Percentiles rank a stretch among this genome's conserved stretches.
Evolutionary conservation across 2,888 invertebrate genomes (phyloP).

Genomic region (Hymenopus coronatus): DNA sequence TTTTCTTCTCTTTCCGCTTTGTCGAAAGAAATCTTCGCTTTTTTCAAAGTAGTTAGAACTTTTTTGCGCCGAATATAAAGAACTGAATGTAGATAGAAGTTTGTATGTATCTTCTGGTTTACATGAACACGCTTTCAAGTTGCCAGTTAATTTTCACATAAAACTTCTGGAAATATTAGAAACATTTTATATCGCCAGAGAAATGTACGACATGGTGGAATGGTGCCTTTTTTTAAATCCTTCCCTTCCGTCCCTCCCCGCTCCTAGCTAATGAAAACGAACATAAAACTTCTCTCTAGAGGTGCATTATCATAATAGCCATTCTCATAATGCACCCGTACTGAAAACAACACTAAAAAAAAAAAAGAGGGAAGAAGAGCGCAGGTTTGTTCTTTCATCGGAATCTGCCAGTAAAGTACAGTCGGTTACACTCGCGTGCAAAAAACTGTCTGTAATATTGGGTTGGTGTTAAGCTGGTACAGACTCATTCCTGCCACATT

Average conservation of each 20-base stretch:
- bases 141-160: neutral
- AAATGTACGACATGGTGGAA: neutral
- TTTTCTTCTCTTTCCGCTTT: too few species aligned
- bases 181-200: neutral
- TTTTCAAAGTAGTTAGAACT: too few species aligned
- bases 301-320: neutral
- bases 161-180: neutral
- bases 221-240: neutral
- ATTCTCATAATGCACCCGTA: neutral
- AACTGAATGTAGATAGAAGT: neutral
- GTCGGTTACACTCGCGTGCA: too few species aligned
- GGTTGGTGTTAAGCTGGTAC: too few species aligned
- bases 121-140: neutral
- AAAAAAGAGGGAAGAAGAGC: neutral
- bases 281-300: neutral
- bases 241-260: too few species aligned
- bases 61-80: too few species aligned
- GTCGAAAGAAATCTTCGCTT: too few species aligned
- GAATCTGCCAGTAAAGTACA: neutral
- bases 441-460: too few species aligned
- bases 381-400: too few species aligned
- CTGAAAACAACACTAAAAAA: neutral
- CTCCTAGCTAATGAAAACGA: neutral
- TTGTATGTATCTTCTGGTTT: neutral
- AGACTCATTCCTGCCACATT: too few species aligned